Percentiles rank a stretch among this genome's conserved stretches.
Evolutionary conservation across 2,888 invertebrate genomes (phyloP).

Genomic region (Eupithecia abbreviata): DNA sequence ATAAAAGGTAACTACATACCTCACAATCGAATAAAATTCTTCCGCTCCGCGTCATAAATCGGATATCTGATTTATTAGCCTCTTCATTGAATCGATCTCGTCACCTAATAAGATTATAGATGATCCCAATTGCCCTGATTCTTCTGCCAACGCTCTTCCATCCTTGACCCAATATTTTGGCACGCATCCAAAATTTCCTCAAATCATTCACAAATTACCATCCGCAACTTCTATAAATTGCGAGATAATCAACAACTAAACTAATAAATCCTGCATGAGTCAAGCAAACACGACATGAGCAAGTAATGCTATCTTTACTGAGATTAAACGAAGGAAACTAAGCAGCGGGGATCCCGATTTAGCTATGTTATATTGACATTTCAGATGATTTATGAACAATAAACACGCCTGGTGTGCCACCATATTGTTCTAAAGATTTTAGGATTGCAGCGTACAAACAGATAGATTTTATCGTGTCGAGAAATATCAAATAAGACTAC

Average conservation of each 20-base stretch:
- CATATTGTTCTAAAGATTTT: constrained; percentile 61
- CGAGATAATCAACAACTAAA: constrained; percentile 43
- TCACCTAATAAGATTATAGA: constrained; percentile 29
- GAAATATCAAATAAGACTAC: background rate
- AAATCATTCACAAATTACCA: constrained; percentile 30
- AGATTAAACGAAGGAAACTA: constrained; percentile 48
- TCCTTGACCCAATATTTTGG: constrained; percentile 28
- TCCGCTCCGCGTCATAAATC: background rate
- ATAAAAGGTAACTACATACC: background rate
- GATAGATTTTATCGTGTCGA: background rate
- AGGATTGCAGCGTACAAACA: constrained; percentile 7
- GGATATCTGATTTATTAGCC: constrained; percentile 15
- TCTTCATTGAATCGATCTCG: constrained; percentile 10
- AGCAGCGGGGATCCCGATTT: constrained; percentile 56
- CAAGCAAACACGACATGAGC: constrained; percentile 46
- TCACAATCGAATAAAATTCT: constrained; percentile 5
- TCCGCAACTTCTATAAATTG: constrained; percentile 27
- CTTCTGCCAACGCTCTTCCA: constrained; percentile 23
- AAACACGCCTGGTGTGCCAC: constrained; percentile 58
- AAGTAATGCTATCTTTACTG: constrained; percentile 52
- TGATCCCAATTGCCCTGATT: constrained; percentile 28
- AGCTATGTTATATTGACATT: constrained; percentile 68
- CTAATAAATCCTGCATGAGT: constrained; percentile 40
- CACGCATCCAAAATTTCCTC: constrained; percentile 26
- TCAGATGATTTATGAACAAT: constrained; percentile 73